phyloP scores from a whole-genome alignment of 1,140 invertebrate genomes.

The Drosophila nebulosa region DNA sequence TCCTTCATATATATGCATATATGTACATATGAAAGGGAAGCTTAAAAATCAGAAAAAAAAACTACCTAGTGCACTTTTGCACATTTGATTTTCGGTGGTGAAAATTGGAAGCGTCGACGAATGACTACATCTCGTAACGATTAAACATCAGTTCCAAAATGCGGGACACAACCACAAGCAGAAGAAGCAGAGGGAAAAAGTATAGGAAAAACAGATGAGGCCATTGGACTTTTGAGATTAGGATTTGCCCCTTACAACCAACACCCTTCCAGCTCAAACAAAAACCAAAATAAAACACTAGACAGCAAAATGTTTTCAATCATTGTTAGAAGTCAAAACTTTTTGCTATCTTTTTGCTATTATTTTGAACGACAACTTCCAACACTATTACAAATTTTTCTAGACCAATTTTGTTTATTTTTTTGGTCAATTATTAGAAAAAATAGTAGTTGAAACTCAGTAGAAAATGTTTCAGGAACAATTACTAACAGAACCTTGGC shows the following conservation, averaged over 20 bases:
- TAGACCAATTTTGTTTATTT: too few relatives aligned
- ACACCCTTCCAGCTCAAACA: not conserved
- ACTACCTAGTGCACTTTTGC: not conserved
- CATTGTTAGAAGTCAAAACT: too few relatives aligned
- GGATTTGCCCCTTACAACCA: constrained; percentile 42
- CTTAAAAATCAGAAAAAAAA: not conserved
- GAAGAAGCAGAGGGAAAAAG: not conserved
- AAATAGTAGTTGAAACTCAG: too few relatives aligned
- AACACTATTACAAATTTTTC: too few relatives aligned
- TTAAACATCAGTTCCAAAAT: not conserved
- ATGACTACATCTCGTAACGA: constrained; percentile 4
- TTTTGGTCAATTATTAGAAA: too few relatives aligned
- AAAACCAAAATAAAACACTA: constrained; percentile 8
- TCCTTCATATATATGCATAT: too few relatives aligned
- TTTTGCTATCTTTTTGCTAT: too few relatives aligned
- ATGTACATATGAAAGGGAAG: not conserved
- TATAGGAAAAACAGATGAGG: not conserved
- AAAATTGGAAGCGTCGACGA: not conserved
- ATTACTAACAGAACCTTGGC: too few relatives aligned
- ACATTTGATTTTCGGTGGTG: not conserved
- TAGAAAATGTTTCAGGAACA: too few relatives aligned
- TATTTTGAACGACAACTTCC: too few relatives aligned
- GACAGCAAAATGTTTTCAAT: not conserved
- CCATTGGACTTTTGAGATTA: constrained; percentile 52
- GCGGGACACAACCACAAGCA: not conserved